Evolutionary conservation across 2,113 vertebrate genomes (phyloP), one percentile per base, ranked within the genome.

Genomic region (Poecilia latipinna): DNA sequence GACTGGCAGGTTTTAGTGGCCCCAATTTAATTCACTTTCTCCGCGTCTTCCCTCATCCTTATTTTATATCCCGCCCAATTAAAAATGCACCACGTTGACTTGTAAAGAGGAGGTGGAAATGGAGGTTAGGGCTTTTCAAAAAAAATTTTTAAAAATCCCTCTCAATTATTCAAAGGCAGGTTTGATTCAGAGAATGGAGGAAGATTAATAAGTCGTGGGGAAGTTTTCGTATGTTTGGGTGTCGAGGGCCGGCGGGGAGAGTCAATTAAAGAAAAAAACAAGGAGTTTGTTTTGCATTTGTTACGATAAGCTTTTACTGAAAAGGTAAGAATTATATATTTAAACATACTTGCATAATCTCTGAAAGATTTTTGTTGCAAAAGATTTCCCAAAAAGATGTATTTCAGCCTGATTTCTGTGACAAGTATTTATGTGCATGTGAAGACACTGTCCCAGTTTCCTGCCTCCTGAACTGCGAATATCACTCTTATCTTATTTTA

Each of bases 21-120:
- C 81, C 77, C 68, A 74, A 82, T 89, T 90, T 85, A 78, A 80
- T 84, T 88, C 73, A 65, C 74, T 89, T 79, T 83, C 78, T 67
- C n/a, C 48, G 77, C 77, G 78, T 89, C 88, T 91, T 77, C 79
- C 88, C 90, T 88, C 91, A 92, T 91, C 79, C 82, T 76, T 91
- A 88, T 93, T 92, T 93, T 83, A 91, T 92, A 79, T 66, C 65
- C 69, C 26, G 67, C 77, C 69, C 82, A 92, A 92, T 95, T 93
- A 94, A 93, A 93, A 91, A 93, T 92, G 87, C 86, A 93, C 84
- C 69, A 75, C 80, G 80, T 89, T 90, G 90, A 92, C 89, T 90
- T 91, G 87, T 91, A 89, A 91, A 87, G 81, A 77, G 74, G 88
- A 91, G 89, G 82, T 84, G 87, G 85, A 86, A 79, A 85, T 74